Evolutionary conservation across 2,888 invertebrate species (phyloP).

Genomic region (Girardia tigrina): DNA sequence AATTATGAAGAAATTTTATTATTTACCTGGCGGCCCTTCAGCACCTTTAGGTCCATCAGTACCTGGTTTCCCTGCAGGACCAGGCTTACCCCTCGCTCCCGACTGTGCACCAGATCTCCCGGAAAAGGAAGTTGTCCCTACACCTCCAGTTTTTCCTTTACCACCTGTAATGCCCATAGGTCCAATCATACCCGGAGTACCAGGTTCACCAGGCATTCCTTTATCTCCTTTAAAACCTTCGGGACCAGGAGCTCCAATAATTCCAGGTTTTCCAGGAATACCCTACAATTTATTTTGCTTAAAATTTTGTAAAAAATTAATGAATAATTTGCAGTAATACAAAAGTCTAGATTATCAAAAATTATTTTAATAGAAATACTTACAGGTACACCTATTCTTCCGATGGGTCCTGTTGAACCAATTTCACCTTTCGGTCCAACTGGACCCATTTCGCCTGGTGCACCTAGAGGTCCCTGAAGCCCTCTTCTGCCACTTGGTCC

Average conservation of each 20-base stretch:
- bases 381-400: not conserved
- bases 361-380: too few relatives aligned
- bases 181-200: conserved; percentile 30
- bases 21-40: not conserved
- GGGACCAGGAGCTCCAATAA: conserved; percentile 1
- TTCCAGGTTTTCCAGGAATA: conserved; percentile 25
- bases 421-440: not conserved
- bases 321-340: too few relatives aligned
- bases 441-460: not conserved
- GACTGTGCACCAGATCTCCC: not conserved
- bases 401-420: not conserved
- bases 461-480: not conserved
- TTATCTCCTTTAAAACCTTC: not conserved
- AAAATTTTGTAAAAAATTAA: too few relatives aligned
- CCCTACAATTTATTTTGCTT: too few relatives aligned
- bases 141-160: not conserved
- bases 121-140: not conserved
- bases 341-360: too few relatives aligned
- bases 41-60: not conserved
- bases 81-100: conserved; percentile 26
- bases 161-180: not conserved
- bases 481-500: not conserved
- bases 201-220: conserved; percentile 31
- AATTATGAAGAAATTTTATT: not conserved
- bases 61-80: conserved; percentile 25